Percentiles rank a stretch among this genome's conserved stretches.
phyloP scores from a whole-genome alignment of 2,113 vertebrate species.

The Corydoras sp. region DNA sequence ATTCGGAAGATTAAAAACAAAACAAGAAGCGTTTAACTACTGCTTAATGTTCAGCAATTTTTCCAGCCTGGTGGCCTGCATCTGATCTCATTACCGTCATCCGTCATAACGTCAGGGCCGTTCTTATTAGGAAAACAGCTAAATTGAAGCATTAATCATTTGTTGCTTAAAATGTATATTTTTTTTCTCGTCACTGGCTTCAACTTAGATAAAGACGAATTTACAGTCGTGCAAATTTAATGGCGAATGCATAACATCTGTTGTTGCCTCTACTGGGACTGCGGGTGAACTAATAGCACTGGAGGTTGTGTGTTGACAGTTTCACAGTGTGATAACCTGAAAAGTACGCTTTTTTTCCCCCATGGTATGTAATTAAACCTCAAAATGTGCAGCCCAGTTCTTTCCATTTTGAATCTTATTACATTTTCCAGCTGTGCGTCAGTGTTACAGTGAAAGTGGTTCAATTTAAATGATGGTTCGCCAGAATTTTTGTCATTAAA shows the following conservation, averaged over 20 bases:
- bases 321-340: too few relatives aligned
- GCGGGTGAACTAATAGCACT: constrained; percentile 31
- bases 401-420: too few relatives aligned
- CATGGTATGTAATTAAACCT: too few relatives aligned
- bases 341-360: too few relatives aligned
- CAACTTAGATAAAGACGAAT: neutral
- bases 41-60: neutral
- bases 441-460: too few relatives aligned
- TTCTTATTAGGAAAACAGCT: constrained; percentile 16
- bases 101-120: constrained; percentile 10
- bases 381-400: too few relatives aligned
- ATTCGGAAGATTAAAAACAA: neutral
- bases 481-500: too few relatives aligned
- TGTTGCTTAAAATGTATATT: constrained; percentile 1
- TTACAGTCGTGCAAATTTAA: neutral
- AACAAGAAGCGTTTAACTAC: constrained; percentile 11
- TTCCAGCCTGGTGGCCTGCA: neutral
- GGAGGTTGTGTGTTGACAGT: too few relatives aligned
- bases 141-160: constrained; percentile 9
- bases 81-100: constrained; percentile 16
- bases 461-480: too few relatives aligned
- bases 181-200: neutral
- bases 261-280: constrained; percentile 2
- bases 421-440: too few relatives aligned
- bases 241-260: neutral